Evolutionary conservation across 2,113 vertebrate genomes (phyloP), one percentile per base, ranked within the genome.

Genomic region (Trinectes maculatus): DNA sequence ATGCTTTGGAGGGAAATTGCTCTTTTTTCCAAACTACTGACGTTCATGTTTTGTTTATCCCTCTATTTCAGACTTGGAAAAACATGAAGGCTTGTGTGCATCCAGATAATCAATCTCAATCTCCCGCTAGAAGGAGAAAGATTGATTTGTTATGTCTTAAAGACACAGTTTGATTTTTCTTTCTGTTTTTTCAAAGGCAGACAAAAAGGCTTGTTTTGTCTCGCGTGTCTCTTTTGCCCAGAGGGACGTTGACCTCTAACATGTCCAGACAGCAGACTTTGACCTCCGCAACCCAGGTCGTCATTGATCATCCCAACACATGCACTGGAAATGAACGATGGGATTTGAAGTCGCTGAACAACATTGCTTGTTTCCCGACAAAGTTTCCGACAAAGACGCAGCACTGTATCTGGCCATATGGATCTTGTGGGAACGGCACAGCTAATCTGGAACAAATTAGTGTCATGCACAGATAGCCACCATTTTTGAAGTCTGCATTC

Each of bases 121-220:
- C 70, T 69, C 36, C 65, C 9, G 57, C 70, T 28, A 28, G 70
- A 58, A 83, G 75, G 58, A 63, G 25, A 28, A 44, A 64, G 72
- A 86, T 80, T 80, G 83, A 85, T 89, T 85, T 85, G 82, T 83
- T 85, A 63, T 68, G 67, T 81, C 65, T 78, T 53, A 11, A 53
- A 53, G 63, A 74, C 15, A 40, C 29, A 1, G 66, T 63, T 59
- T 57, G 56, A 56, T 77, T 71, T 82, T 54, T 44, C 36, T 12
- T 37, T 34, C n/a, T 5, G 49, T 44, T 52, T 57, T 42, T 24
- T 65, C 51, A 53, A 55, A 63, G 57, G 34, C 18, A 2, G 37
- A 55, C 49, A 49, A 33, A 66, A 63, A 75, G 25, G 60, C 44
- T 73, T 89, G 80, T 84, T 87, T 84, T 81, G 74, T 87, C 85